Evolutionary conservation across 2,797 vertebrate species (phyloP), one percentile per base, ranked within the genome.

Genomic region (Pyrocephalus nanus): DNA sequence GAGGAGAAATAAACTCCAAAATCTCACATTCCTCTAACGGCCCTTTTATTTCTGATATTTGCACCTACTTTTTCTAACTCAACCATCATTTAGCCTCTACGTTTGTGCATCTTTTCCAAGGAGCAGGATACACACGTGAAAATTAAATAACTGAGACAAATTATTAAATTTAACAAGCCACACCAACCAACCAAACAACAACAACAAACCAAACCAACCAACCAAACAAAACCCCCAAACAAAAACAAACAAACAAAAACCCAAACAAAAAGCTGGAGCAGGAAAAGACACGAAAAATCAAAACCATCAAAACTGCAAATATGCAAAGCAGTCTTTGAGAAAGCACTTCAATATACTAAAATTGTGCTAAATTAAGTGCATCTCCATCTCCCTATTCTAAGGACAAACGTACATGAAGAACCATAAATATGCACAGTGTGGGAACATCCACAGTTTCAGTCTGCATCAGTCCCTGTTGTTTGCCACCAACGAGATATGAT

Each of bases 401-500:
- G 81, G 50, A 25, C 42, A 40, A 88, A 74, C 0, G 0, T 0
- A 69, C 27, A 58, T 30, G 55, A 73, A 55, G 16, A 84, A 5
- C 21, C 22, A 34, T 34, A 74, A 42, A 93, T 15, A 36, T 0
- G 3, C 40, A 55, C n/a, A 42, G 32, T 5, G 11, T 66, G 38
- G 40, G 45, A 71, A 42, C 30, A 43, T 23, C n/a, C 30, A 76
- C 34, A 10, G 4, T 73, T 55, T 88, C 73, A 47, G 30, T 19
- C 51, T 71, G 45, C 61, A 50, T 25, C 60, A 64, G 45, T 21
- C 51, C 36, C n/a, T 50, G 38, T 10, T 50, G 36, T 45, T 91
- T 60, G 64, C 64, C 72, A 53, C 32, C 0, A 0, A 13, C 0
- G 1, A 86, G 77, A 60, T 40, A 34, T 1, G 17, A 65, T 43